Conservation (phyloP, 2,888 invertebrate genomes). For the Escarpia spicata region DNA sequence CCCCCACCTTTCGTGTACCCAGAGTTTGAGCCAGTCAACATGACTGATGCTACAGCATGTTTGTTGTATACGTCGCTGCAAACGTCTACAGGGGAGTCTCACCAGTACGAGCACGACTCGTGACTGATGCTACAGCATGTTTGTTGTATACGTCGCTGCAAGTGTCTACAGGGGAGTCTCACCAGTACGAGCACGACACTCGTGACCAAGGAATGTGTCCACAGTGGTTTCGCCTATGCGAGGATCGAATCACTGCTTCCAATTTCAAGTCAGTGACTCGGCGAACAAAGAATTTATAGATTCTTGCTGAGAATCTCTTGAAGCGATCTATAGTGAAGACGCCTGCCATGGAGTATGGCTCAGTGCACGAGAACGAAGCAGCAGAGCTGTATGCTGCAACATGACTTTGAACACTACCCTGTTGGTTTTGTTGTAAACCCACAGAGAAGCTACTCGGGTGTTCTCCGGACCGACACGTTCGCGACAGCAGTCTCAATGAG, state of each 20-base stretch:
- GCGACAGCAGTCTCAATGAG: not conserved
- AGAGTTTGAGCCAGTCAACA: too few species aligned
- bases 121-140: too few species aligned
- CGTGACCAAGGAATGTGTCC: not conserved
- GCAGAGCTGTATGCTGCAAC: not conserved
- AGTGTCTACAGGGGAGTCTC: too few species aligned
- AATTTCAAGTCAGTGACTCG: not conserved
- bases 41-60: not conserved
- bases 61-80: not conserved
- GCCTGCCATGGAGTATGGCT: not conserved
- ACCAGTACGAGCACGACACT: too few species aligned
- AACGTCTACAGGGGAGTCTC: too few species aligned
- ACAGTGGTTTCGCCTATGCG: not conserved
- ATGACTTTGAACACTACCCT: not conserved
- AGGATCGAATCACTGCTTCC: not conserved
- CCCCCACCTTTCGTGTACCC: not conserved
- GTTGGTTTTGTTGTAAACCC: not conserved
- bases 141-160: too few species aligned
- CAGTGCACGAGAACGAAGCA: not conserved
- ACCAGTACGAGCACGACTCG: too few species aligned
- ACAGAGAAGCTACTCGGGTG: not conserved
- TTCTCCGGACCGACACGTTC: not conserved
- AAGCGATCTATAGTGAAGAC: too few species aligned
- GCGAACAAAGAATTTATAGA: too few species aligned
- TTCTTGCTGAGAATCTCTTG: not conserved